Percentiles rank a stretch among this genome's conserved stretches.
phyloP scores from a whole-genome alignment of 2,113 vertebrate species.

The Macrotus californicus region DNA sequence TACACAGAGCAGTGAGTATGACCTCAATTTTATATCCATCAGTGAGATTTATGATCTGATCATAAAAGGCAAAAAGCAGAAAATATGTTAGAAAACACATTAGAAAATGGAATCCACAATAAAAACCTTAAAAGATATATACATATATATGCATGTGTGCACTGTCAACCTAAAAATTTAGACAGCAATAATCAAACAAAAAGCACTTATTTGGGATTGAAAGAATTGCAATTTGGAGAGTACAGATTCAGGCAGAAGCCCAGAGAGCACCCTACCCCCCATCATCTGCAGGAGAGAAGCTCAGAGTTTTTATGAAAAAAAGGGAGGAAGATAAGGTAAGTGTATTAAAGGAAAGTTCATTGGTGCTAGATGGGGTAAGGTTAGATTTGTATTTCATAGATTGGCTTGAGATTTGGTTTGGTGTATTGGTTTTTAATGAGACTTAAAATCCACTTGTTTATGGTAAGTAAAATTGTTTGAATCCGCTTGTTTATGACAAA shows the following conservation, averaged over 20 bases:
- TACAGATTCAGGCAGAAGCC: neutral
- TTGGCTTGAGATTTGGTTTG: neutral
- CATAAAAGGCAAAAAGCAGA: slow-evolving; percentile 38
- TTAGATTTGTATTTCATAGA: neutral
- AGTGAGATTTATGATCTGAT: slow-evolving; percentile 18
- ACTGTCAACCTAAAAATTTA: neutral
- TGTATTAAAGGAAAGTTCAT: neutral
- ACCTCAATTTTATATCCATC: neutral
- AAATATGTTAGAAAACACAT: neutral
- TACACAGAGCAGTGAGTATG: neutral
- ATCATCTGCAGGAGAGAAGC: neutral
- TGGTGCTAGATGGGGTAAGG: neutral
- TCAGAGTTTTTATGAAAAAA: neutral
- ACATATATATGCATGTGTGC: neutral
- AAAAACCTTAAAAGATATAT: neutral
- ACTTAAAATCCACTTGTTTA: neutral
- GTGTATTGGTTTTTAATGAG: neutral
- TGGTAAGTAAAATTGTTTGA: neutral
- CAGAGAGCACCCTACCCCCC: neutral
- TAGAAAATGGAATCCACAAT: neutral
- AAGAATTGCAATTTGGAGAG: neutral
- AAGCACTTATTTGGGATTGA: neutral
- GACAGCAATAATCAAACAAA: neutral
- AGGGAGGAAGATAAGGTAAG: neutral
- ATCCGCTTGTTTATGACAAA: neutral